Conservation (phyloP, 2,888 invertebrate species). For the Lasioglossum marginatum region DNA sequence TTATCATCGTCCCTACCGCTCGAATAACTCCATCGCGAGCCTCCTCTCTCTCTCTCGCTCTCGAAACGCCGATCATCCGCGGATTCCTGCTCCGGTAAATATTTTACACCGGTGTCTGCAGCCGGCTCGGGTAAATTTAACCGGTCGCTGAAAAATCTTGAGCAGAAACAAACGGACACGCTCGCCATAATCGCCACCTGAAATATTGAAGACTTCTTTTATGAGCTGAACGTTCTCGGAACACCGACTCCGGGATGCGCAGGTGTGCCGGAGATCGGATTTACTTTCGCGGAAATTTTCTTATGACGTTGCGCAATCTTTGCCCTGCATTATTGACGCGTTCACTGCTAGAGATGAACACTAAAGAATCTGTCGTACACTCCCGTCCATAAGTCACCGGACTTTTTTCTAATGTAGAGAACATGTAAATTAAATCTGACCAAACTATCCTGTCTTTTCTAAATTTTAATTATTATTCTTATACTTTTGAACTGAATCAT, state of each 20-base stretch:
- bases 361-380: not conserved
- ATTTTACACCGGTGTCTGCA: slow-evolving; percentile 22
- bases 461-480: too few relatives aligned
- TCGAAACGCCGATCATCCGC: not conserved
- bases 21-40: slow-evolving; percentile 52
- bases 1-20: slow-evolving; percentile 56
- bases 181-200: not conserved
- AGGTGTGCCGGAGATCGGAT: not conserved
- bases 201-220: slow-evolving; percentile 15
- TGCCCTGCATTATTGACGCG: not conserved
- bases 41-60: not conserved
- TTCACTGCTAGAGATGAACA: not conserved
- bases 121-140: slow-evolving; percentile 20
- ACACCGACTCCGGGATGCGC: not conserved
- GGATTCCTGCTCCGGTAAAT: not conserved
- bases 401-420: too few relatives aligned
- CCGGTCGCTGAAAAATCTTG: slow-evolving; percentile 10
- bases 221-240: slow-evolving; percentile 6
- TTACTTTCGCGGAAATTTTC: not conserved
- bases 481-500: too few relatives aligned
- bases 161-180: slow-evolving; percentile 19
- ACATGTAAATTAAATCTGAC: too few relatives aligned
- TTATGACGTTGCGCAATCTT: not conserved
- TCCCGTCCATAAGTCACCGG: too few relatives aligned
- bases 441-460: too few relatives aligned